Evolutionary conservation across 2,113 vertebrate species (phyloP).

Genomic region (Brienomyrus brachyistius): DNA sequence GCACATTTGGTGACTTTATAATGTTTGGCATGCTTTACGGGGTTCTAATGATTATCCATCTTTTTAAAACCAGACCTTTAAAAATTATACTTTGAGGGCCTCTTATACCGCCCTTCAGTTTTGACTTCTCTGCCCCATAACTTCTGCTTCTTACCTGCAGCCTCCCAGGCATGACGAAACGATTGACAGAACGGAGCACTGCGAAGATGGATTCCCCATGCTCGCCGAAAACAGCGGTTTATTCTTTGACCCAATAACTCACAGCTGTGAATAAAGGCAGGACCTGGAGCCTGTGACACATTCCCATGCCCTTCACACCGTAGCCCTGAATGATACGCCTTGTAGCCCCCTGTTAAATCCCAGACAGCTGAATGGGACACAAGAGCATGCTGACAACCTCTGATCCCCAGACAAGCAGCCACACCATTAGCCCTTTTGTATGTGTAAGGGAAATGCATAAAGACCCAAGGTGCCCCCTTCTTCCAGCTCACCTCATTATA

Average conservation of each 20-base stretch:
- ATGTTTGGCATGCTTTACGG: no score
- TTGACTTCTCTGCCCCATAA: background rate
- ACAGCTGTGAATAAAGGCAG: background rate
- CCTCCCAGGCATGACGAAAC: background rate
- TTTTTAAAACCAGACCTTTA: background rate
- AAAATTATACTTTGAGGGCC: background rate
- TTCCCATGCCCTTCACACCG: slow-evolving; percentile 1
- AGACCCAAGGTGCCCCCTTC: background rate
- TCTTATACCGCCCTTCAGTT: background rate
- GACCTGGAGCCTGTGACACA: background rate
- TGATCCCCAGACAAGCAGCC: slow-evolving; percentile 6
- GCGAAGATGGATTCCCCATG: background rate
- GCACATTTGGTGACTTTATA: background rate
- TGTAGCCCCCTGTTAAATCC: background rate
- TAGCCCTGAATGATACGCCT: slow-evolving; percentile 7
- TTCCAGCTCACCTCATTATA: background rate
- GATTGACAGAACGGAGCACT: background rate
- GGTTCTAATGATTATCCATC: no score
- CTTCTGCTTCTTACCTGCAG: no score
- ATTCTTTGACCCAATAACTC: background rate
- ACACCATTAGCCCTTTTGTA: background rate
- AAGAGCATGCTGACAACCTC: slow-evolving; percentile 1
- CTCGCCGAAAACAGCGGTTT: background rate
- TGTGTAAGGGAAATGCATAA: background rate
- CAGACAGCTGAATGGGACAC: background rate